Conservation (phyloP, 2,888 invertebrate species). For the Agrenia bidenticulata region DNA sequence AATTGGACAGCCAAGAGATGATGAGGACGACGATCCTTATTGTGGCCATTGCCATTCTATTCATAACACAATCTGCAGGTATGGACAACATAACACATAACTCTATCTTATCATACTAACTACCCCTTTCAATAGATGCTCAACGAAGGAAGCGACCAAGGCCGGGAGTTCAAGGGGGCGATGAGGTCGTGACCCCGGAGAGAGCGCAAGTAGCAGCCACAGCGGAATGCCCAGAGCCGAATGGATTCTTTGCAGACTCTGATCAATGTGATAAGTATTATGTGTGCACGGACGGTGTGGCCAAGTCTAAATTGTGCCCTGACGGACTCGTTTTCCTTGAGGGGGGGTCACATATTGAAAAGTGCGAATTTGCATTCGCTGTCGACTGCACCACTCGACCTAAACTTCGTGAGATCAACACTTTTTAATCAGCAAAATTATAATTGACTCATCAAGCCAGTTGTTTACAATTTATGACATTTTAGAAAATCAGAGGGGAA, state of each 20-base stretch:
- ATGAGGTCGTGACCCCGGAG: background rate
- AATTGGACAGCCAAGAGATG: background rate
- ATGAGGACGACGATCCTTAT: background rate
- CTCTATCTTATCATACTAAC: background rate
- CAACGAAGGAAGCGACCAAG: conserved; percentile 32
- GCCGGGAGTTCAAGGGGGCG: background rate
- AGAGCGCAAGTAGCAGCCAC: background rate
- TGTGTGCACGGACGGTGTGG: conserved; percentile 62
- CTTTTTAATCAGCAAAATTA: too few species aligned
- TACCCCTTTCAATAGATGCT: conserved; percentile 26
- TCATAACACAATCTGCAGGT: conserved; percentile 1
- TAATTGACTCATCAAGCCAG: too few species aligned
- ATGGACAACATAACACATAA: background rate
- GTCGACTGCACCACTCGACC: conserved; percentile 78
- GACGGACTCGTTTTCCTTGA: conserved; percentile 90
- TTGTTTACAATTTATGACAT: too few species aligned
- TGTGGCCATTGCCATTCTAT: conserved; percentile 1
- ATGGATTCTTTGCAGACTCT: conserved; percentile 59
- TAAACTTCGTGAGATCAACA: conserved; percentile 65
- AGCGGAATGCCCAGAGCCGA: conserved; percentile 59
- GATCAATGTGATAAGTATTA: conserved; percentile 70
- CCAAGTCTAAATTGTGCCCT: conserved; percentile 77
- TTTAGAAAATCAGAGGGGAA: too few species aligned
- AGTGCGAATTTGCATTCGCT: conserved; percentile 65
- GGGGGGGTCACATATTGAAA: conserved; percentile 76